Conservation (phyloP, 1,140 invertebrate species). For the Druon quercuslanigerum region DNA sequence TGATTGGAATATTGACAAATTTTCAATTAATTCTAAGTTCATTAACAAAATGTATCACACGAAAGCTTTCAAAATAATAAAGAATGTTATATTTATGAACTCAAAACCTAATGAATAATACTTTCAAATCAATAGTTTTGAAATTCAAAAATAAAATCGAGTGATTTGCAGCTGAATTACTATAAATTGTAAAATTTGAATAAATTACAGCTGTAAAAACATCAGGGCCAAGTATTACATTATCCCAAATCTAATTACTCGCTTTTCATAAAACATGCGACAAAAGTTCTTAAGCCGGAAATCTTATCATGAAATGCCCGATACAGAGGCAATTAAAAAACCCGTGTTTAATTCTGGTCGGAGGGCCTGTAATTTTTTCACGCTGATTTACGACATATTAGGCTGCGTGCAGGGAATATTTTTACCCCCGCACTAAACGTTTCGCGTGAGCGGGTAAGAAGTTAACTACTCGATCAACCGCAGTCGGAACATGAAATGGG, state of each 20-base stretch:
- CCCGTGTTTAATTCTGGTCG: conserved; percentile 1
- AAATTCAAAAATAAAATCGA: too few relatives aligned
- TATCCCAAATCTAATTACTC: too few relatives aligned
- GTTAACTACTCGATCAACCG: conserved; percentile 25
- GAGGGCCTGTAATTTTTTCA: conserved; percentile 15
- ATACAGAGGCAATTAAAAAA: conserved; percentile 15
- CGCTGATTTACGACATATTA: conserved; percentile 20
- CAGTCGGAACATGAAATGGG: conserved; percentile 33
- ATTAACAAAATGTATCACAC: background rate
- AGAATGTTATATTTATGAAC: too few relatives aligned
- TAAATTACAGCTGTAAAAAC: too few relatives aligned
- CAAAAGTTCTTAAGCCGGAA: background rate
- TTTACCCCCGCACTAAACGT: conserved; percentile 13
- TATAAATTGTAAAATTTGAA: too few relatives aligned
- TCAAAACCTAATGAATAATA: too few relatives aligned
- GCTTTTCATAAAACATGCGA: background rate
- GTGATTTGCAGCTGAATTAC: too few relatives aligned
- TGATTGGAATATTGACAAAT: background rate
- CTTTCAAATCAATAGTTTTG: too few relatives aligned
- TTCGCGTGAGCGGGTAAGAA: conserved; percentile 31
- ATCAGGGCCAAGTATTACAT: too few relatives aligned
- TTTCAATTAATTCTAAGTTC: background rate
- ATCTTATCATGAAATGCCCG: background rate
- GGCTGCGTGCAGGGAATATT: conserved; percentile 18
- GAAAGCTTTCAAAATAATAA: too few relatives aligned